These are phyloP conservation scores for Marmota monax DNA, from an alignment of 2,113 vertebrate species.

Conservation along the genomic window DNA sequence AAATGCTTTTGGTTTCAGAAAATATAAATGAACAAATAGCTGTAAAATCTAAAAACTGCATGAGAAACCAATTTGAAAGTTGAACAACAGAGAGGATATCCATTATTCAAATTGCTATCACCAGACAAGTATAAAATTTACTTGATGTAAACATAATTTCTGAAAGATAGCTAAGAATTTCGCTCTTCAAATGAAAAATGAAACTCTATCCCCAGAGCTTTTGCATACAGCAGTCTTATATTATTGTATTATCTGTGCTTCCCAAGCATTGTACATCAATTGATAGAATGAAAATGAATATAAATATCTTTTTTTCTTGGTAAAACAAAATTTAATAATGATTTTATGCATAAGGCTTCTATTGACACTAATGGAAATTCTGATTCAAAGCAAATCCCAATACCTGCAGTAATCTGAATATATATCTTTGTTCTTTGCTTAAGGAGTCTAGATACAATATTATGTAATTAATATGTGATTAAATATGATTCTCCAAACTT, in stretches of 20 bases:
- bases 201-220: constrained; percentile 36
- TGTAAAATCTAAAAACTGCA: constrained; percentile 66
- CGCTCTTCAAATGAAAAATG: constrained; percentile 68
- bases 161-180: constrained; percentile 71
- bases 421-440: constrained; percentile 14
- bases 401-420: neutral
- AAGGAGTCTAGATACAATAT: neutral
- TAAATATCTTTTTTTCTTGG: constrained; percentile 22
- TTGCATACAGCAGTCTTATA: neutral
- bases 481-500: neutral
- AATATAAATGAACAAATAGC: constrained; percentile 60
- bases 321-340: constrained; percentile 55
- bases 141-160: constrained; percentile 75
- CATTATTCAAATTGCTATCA: constrained; percentile 77
- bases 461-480: constrained; percentile 14
- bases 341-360: constrained; percentile 16
- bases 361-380: constrained; percentile 1
- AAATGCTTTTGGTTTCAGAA: constrained; percentile 64
- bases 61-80: constrained; percentile 73
- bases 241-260: constrained; percentile 53
- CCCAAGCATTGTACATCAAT: neutral
- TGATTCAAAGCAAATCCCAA: constrained; percentile 6
- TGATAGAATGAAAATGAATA: constrained; percentile 57
- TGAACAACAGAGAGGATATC: constrained; percentile 63
- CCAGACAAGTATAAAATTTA: constrained; percentile 73